These are phyloP conservation scores for Echeneis naucrates DNA, from an alignment of 2,797 vertebrate species.

Conservation along the genomic window DNA sequence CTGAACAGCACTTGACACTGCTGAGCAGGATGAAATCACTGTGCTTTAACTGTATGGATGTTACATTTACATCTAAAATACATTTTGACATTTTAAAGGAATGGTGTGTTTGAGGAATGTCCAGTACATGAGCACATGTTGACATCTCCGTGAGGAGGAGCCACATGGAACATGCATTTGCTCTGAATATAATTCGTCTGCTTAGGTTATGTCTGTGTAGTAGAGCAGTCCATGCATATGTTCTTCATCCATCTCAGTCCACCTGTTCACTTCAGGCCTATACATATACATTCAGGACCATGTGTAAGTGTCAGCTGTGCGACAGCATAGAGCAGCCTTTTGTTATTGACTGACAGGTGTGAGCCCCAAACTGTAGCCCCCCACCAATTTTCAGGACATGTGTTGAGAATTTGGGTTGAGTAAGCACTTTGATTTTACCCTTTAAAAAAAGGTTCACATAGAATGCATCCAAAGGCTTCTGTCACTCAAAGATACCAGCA, in stretches of 20 bases:
- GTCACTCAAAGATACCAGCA: slow-evolving; percentile 36
- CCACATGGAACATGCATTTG: slow-evolving; percentile 26
- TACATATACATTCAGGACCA: slow-evolving; percentile 56
- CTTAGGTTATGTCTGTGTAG: slow-evolving; percentile 7
- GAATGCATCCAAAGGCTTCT: slow-evolving; percentile 19
- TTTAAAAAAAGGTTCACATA: slow-evolving; percentile 30
- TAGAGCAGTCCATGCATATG: slow-evolving; percentile 31
- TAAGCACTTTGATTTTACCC: slow-evolving; percentile 63
- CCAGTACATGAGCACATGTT: slow-evolving; percentile 17
- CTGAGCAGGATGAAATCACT: slow-evolving; percentile 33
- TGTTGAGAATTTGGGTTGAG: slow-evolving; percentile 42
- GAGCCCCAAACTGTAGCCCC: slow-evolving; percentile 39
- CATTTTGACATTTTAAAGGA: slow-evolving; percentile 29
- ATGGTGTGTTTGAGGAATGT: background rate
- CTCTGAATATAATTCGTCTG: slow-evolving; percentile 24
- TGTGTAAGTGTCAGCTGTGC: slow-evolving; percentile 74
- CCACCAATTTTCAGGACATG: slow-evolving; percentile 34
- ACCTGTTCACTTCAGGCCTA: slow-evolving; percentile 63
- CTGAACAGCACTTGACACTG: slow-evolving; percentile 41
- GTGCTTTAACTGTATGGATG: slow-evolving; percentile 22
- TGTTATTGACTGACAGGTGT: slow-evolving; percentile 81
- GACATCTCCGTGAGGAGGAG: slow-evolving; percentile 38
- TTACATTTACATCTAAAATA: too few relatives aligned
- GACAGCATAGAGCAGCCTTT: slow-evolving; percentile 65
- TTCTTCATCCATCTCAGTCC: slow-evolving; percentile 39